These are phyloP conservation scores for Pollimyrus isidori DNA, from an alignment of 2,113 vertebrate genomes.

Conservation along the genomic window DNA sequence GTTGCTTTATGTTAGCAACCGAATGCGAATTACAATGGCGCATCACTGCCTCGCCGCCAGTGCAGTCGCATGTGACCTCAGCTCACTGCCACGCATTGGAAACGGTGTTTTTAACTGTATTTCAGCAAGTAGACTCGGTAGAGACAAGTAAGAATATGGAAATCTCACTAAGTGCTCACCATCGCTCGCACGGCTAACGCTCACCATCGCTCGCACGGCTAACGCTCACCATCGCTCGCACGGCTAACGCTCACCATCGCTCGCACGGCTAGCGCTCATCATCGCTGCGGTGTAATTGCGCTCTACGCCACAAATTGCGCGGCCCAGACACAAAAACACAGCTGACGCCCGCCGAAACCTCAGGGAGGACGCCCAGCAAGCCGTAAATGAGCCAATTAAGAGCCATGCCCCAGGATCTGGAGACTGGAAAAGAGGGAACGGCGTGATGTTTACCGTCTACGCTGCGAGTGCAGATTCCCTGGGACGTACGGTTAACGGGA, in stretches of 20 bases:
- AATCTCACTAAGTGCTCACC: background rate
- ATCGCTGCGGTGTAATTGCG: background rate
- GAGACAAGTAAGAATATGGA: background rate
- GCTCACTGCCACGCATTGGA: background rate
- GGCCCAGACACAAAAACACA: background rate
- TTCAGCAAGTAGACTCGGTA: background rate
- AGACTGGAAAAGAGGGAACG: background rate
- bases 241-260: background rate
- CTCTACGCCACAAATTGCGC: background rate
- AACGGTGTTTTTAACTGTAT: background rate
- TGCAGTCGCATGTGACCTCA: background rate
- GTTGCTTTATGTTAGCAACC: background rate
- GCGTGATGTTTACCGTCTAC: background rate
- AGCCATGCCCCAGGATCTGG: constrained; percentile 45
- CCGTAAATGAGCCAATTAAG: background rate
- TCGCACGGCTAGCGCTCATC: background rate
- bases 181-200: too few relatives aligned
- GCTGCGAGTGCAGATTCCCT: background rate
- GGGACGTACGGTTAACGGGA: background rate
- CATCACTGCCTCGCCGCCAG: background rate
- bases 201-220: background rate
- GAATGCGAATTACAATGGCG: background rate
- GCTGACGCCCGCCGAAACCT: background rate
- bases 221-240: background rate
- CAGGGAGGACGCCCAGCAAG: background rate